Evolutionary conservation across 1,140 invertebrate genomes (phyloP), one percentile per base, ranked within the genome.

Genomic region (Drosophila navojoa): DNA sequence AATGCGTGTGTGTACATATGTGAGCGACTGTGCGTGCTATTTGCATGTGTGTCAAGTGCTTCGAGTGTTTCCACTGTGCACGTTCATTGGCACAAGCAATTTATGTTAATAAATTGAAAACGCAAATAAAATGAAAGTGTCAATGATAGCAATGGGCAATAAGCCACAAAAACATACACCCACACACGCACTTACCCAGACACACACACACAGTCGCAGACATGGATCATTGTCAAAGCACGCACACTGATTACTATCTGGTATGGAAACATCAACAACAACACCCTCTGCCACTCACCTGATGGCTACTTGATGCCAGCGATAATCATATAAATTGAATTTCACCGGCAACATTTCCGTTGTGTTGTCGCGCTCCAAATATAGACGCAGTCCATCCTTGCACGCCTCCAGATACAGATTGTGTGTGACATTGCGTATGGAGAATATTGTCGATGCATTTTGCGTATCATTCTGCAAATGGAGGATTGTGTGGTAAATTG

Each of bases 241-340:
- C 57, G 16, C 53, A 54, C 50, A 25, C 59, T 52, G 76, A 84
- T 73, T 71, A 69, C 81, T 77, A 82, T 84, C 72, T 69, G 68
- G 75, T 67, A 19, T 42, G 11, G 40, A 27, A 68, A 66, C 16
- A 22, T 22, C 13, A 59, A 44, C 32, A 59, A 6, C 4, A 29
- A 29, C 50, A n/a, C 6, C 32, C 7, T 52, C n/a, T 2, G 5
- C 45, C 38, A 45, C 77, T 62, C 63, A 92, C 91, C 91, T 92
- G 81, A 92, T 92, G 74, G 91, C 90, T 66, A 92, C 90, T 90
- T 92, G 91, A 91, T 92, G 91, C 91, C 91, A 92, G 49, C 86
- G 89, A 82, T 91, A 92, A 84, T 92, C 91, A 84, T 91, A 92
- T 80, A 92, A 92, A 90, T 91, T 85, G 79, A 92, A 92, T 90